Conservation (phyloP, 64 coral and sea anemone genomes). For the Hydrozoanthus tunicans region DNA sequence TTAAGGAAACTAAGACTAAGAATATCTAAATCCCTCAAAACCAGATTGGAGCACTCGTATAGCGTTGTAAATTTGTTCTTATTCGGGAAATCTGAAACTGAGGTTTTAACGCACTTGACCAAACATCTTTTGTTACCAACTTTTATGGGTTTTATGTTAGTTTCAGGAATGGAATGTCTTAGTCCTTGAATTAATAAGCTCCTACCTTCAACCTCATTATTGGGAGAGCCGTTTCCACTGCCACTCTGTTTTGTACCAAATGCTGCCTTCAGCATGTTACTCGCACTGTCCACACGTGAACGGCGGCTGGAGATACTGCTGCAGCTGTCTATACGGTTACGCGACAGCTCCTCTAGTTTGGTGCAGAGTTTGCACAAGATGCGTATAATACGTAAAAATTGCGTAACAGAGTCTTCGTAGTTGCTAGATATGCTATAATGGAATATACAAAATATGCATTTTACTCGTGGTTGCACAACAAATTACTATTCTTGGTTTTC, state of each 20-base stretch:
- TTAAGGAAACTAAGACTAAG: too few species aligned
- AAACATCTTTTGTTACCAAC: too few species aligned
- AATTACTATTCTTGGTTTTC: not conserved
- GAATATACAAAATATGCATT: not conserved
- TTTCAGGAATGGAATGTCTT: not conserved
- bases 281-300: constrained; percentile 53
- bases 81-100: too few species aligned
- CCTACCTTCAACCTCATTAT: constrained; percentile 36
- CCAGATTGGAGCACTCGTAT: too few species aligned
- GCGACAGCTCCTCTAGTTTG: not conserved
- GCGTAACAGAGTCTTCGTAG: constrained; percentile 49
- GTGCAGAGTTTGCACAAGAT: constrained; percentile 54
- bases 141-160: too few species aligned
- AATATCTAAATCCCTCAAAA: too few species aligned
- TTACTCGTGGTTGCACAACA: not conserved
- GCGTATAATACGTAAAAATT: constrained; percentile 60
- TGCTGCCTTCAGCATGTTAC: constrained; percentile 58
- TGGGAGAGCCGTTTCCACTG: constrained; percentile 22
- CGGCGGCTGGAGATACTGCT: constrained; percentile 10
- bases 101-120: too few species aligned
- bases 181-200: not conserved
- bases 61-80: too few species aligned
- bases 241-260: constrained; percentile 46
- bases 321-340: constrained; percentile 4
- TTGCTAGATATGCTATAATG: constrained; percentile 59